Evolutionary conservation across 2,113 vertebrate species (phyloP).

Genomic region (Rhabdomys dilectus): DNA sequence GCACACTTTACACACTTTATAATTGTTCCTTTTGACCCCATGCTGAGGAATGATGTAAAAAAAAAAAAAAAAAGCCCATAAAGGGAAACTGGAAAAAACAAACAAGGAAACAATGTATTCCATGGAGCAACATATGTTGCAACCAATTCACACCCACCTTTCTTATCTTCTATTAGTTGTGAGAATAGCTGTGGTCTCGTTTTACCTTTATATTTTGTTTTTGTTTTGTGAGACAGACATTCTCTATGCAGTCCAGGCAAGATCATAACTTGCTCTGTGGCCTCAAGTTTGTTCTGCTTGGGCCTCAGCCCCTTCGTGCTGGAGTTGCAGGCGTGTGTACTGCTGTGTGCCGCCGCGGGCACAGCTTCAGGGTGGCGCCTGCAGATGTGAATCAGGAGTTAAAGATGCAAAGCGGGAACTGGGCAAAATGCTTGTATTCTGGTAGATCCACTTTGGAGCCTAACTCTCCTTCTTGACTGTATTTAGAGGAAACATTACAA

Average conservation of each 20-base stretch:
- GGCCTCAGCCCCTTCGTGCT: neutral
- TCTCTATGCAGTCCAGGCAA: neutral
- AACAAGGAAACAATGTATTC: neutral
- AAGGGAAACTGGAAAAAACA: constrained; percentile 1
- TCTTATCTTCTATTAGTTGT: neutral
- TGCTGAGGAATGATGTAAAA: neutral
- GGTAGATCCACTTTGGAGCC: neutral
- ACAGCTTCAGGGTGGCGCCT: neutral
- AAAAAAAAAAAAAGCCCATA: neutral
- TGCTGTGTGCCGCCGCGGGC: too few relatives aligned
- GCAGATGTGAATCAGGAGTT: neutral
- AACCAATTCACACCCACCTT: neutral
- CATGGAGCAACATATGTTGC: neutral
- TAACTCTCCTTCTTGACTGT: neutral
- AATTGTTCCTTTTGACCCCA: neutral
- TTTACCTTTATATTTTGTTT: neutral
- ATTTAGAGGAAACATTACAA: neutral
- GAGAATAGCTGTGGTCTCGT: neutral
- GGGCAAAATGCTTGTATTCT: neutral
- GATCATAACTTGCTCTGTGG: neutral
- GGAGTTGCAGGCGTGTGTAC: too few relatives aligned
- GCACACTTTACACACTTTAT: neutral
- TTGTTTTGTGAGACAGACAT: neutral
- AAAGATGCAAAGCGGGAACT: neutral
- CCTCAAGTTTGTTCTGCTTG: neutral